phyloP scores from a whole-genome alignment of 2,888 invertebrate genomes.

The Drosophila setosimentum region DNA sequence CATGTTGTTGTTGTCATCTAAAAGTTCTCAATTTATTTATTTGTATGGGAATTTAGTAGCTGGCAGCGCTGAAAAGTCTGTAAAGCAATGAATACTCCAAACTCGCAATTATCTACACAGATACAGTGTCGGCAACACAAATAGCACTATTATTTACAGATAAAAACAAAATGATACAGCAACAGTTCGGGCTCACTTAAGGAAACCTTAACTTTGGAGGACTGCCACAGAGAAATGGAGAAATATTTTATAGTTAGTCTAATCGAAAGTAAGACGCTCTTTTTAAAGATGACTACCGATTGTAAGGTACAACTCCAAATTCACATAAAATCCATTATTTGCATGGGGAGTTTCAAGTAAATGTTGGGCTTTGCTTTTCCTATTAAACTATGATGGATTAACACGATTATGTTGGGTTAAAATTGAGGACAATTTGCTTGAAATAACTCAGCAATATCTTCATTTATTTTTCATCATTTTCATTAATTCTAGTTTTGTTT shows the following conservation, averaged over 20 bases:
- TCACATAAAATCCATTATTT: too few species aligned
- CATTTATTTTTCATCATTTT: too few species aligned
- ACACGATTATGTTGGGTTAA: too few species aligned
- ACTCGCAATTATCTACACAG: constrained; percentile 14
- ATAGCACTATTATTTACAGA: background rate
- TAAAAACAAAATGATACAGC: background rate
- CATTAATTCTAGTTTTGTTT: too few species aligned
- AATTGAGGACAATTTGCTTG: too few species aligned
- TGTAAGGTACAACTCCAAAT: too few species aligned
- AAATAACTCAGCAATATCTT: too few species aligned
- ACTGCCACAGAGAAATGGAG: background rate
- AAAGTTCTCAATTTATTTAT: constrained; percentile 22
- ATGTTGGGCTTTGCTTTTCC: too few species aligned
- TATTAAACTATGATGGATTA: too few species aligned
- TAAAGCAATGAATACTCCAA: constrained; percentile 21
- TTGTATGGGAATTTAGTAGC: background rate
- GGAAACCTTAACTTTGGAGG: background rate
- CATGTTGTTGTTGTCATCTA: background rate
- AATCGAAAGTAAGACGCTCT: too few species aligned
- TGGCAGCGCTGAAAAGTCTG: constrained; percentile 15
- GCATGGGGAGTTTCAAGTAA: too few species aligned
- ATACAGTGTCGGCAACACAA: background rate
- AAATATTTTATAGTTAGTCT: background rate
- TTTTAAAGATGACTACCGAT: too few species aligned
- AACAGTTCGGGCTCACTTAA: background rate